Percentiles rank a stretch among this genome's conserved stretches.
Evolutionary conservation across 2,888 invertebrate genomes (phyloP).

Genomic region (Thyatira batis): DNA sequence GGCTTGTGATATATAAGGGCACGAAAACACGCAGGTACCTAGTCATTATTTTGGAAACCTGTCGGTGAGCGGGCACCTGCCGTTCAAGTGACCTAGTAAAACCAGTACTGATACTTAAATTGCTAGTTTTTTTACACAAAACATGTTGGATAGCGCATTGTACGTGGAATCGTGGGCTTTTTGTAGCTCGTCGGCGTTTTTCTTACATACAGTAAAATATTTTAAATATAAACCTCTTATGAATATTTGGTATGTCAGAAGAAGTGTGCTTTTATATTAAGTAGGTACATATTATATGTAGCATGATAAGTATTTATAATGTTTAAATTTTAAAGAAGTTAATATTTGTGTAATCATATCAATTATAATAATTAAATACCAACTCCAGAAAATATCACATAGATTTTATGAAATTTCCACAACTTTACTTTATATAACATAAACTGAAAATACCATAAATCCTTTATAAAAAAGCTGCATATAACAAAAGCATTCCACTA

Average conservation of each 20-base stretch:
- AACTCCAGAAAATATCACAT: too few relatives aligned
- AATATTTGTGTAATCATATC: too few relatives aligned
- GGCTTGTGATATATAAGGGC: conserved; percentile 7
- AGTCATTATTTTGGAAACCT: conserved; percentile 16
- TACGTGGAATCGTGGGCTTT: not conserved
- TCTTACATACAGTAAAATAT: too few relatives aligned
- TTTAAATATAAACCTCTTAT: too few relatives aligned
- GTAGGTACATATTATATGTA: too few relatives aligned
- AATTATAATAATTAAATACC: too few relatives aligned
- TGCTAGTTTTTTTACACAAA: conserved; percentile 6
- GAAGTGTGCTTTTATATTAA: too few relatives aligned
- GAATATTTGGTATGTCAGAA: too few relatives aligned
- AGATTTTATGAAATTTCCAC: too few relatives aligned
- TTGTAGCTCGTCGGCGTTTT: not conserved
- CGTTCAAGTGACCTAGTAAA: conserved; percentile 29
- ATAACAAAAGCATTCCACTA: not conserved
- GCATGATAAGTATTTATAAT: too few relatives aligned
- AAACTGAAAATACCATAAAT: not conserved
- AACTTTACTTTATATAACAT: too few relatives aligned
- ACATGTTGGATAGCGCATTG: not conserved
- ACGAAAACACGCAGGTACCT: conserved; percentile 7
- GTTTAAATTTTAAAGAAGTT: too few relatives aligned
- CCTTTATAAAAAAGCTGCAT: not conserved
- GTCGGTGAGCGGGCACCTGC: conserved; percentile 20
- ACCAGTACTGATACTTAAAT: conserved; percentile 20